These are phyloP conservation scores for Eolophus roseicapilla DNA, from an alignment of 2,113 vertebrate species.

Conservation along the genomic window DNA sequence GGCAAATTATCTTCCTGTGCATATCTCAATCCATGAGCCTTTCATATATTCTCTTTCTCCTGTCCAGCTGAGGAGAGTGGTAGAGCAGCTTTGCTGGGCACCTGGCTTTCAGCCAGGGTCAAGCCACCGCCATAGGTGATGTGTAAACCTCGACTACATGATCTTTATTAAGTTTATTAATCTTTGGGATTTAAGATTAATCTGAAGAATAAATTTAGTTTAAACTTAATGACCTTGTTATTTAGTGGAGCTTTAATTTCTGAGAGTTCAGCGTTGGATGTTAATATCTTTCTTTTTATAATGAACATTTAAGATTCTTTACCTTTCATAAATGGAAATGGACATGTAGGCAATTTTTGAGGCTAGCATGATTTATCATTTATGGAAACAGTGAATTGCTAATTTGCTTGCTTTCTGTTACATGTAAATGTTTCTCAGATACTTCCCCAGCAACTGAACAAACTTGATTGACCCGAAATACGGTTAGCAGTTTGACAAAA, in stretches of 20 bases:
- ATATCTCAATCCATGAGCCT: neutral
- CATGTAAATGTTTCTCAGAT: neutral
- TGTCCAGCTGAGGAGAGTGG: neutral
- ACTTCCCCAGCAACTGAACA: neutral
- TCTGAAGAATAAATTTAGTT: conserved; percentile 12
- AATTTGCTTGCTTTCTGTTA: neutral
- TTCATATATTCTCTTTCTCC: neutral
- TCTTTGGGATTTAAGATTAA: neutral
- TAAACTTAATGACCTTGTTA: conserved; percentile 2
- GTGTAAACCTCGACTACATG: neutral
- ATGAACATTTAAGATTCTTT: conserved; percentile 19
- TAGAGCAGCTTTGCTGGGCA: neutral
- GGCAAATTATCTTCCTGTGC: neutral
- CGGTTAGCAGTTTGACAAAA: neutral
- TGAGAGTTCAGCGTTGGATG: neutral
- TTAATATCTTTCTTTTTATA: neutral
- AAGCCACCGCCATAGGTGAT: neutral
- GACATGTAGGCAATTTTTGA: conserved; percentile 1
- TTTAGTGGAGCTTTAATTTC: neutral
- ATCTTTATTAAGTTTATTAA: neutral
- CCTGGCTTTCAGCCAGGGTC: neutral
- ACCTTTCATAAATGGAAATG: conserved; percentile 2
- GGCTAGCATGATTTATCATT: neutral
- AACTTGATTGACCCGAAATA: neutral
- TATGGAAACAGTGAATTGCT: neutral